These are phyloP conservation scores for Heterotis niloticus DNA, from an alignment of 2,113 vertebrate genomes.

Conservation along the genomic window DNA sequence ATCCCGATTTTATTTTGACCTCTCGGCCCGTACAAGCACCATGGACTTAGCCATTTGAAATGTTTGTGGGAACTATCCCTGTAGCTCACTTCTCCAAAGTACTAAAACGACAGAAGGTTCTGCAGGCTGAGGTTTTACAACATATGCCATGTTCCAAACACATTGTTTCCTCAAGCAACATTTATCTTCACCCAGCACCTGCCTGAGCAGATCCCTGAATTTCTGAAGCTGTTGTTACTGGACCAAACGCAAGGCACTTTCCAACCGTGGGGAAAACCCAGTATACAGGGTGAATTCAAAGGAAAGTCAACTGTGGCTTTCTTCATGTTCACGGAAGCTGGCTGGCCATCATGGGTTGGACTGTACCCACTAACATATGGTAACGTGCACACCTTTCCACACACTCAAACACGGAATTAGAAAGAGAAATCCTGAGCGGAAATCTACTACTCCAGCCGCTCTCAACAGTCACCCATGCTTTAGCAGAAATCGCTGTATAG, in stretches of 20 bases:
- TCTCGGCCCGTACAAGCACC: neutral
- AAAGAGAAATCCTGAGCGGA: neutral
- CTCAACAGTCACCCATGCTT: neutral
- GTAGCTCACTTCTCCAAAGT: too few relatives aligned
- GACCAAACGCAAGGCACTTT: neutral
- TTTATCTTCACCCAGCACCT: neutral
- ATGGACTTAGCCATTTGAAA: too few relatives aligned
- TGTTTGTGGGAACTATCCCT: too few relatives aligned
- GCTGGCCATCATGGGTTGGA: neutral
- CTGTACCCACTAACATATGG: neutral
- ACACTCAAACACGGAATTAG: neutral
- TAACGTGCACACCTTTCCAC: neutral
- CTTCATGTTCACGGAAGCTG: neutral
- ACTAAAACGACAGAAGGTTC: neutral
- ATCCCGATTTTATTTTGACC: neutral
- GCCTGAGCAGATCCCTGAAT: neutral
- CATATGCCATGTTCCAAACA: too few relatives aligned
- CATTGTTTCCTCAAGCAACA: neutral
- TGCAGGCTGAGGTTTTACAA: neutral
- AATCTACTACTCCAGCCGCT: neutral
- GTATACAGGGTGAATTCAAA: neutral
- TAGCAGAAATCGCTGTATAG: too few relatives aligned
- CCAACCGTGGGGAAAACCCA: neutral
- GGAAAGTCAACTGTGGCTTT: conserved; percentile 6
- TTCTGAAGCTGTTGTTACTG: neutral